Percentiles rank a stretch among this genome's conserved stretches.
phyloP scores from a whole-genome alignment of 2,113 vertebrate genomes.

The Quiscalus mexicanus region DNA sequence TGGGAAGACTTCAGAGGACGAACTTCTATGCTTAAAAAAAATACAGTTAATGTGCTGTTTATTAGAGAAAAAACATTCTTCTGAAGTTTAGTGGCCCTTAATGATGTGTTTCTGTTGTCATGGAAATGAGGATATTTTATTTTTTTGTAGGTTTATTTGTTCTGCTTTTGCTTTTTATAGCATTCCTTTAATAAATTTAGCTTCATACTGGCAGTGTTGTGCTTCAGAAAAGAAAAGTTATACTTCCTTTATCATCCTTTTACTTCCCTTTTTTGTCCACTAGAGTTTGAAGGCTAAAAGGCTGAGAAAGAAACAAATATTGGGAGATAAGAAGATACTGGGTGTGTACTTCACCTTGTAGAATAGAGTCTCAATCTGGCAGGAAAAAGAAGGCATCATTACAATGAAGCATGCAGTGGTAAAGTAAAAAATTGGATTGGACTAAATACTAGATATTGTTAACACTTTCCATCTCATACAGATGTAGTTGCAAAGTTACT shows the following conservation, averaged over 20 bases:
- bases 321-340: neutral
- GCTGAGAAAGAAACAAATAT: neutral
- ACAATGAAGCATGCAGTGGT: neutral
- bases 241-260: constrained; percentile 19
- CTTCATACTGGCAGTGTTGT: constrained; percentile 52
- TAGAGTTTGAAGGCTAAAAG: constrained; percentile 7
- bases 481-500: neutral
- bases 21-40: neutral
- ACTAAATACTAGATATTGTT: neutral
- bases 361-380: neutral
- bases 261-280: constrained; percentile 13
- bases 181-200: constrained; percentile 47
- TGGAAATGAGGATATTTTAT: constrained; percentile 63
- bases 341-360: neutral
- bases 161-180: constrained; percentile 72
- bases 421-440: neutral
- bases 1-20: neutral
- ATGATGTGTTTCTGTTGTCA: constrained; percentile 75
- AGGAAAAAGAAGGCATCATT: neutral
- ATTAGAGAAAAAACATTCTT: constrained; percentile 6
- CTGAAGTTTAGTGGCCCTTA: constrained; percentile 61
- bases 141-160: constrained; percentile 60
- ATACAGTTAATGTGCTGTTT: neutral
- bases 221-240: constrained; percentile 32
- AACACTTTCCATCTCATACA: neutral